These are phyloP conservation scores for Pandemis cinnamomeana DNA, from an alignment of 2,888 invertebrate species.

Conservation along the genomic window DNA sequence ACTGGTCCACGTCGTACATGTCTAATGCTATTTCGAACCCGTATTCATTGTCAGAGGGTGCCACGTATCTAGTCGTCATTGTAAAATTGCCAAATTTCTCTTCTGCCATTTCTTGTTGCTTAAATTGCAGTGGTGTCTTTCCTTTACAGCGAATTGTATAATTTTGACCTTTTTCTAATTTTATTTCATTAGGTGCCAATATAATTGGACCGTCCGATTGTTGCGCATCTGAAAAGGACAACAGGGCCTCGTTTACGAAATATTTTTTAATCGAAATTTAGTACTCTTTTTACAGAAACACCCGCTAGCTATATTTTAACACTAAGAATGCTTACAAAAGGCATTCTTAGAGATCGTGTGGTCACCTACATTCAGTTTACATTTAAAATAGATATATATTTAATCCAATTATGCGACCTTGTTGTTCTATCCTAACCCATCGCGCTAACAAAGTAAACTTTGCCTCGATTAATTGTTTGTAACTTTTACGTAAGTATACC, in stretches of 20 bases:
- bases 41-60: conserved; percentile 54
- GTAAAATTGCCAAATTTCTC: conserved; percentile 58
- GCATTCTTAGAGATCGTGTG: neutral
- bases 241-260: conserved; percentile 41
- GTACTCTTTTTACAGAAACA: neutral
- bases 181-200: conserved; percentile 64
- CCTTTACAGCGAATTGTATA: conserved; percentile 70
- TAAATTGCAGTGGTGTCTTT: conserved; percentile 61
- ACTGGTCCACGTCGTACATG: conserved; percentile 71
- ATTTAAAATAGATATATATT: neutral
- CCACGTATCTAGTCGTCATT: conserved; percentile 48
- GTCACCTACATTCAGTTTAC: neutral
- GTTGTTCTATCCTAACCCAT: neutral
- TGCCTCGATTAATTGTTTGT: conserved; percentile 1
- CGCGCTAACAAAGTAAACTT: neutral
- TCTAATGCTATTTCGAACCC: conserved; percentile 76
- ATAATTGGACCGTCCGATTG: conserved; percentile 67
- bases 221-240: conserved; percentile 73
- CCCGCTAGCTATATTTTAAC: neutral
- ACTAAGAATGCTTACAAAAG: too few species aligned
- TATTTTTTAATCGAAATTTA: neutral
- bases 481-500: neutral
- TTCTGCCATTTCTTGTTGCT: conserved; percentile 70
- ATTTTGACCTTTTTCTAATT: conserved; percentile 72
- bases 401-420: conserved; percentile 1